Conservation (phyloP, 2,797 vertebrate species). For the Enteromius fasciolatus region DNA sequence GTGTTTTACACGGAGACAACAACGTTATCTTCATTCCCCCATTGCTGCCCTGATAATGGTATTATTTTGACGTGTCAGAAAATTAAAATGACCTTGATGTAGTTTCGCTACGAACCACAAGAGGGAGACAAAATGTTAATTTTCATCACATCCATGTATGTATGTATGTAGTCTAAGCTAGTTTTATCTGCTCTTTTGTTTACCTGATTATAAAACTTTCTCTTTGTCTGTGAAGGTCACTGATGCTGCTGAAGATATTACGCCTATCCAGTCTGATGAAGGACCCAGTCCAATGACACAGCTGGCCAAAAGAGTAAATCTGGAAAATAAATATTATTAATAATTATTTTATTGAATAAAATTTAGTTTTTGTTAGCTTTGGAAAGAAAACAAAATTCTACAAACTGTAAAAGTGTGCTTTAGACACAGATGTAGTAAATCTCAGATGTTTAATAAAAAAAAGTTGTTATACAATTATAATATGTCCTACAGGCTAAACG, state of each 20-base stretch:
- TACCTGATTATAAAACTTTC: background rate
- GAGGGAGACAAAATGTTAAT: background rate
- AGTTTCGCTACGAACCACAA: conserved; percentile 4
- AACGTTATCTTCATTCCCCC: background rate
- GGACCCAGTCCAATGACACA: conserved; percentile 81
- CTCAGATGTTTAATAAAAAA: background rate
- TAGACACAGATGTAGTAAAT: background rate
- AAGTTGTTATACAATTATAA: too few relatives aligned
- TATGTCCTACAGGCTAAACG: background rate
- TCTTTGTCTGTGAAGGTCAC: conserved; percentile 65
- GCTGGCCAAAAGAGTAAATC: conserved; percentile 84
- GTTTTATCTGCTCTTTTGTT: background rate
- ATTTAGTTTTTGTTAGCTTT: background rate
- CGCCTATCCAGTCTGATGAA: conserved; percentile 78
- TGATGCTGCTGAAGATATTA: conserved; percentile 71
- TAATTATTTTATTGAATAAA: background rate
- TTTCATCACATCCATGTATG: background rate
- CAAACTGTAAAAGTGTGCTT: background rate
- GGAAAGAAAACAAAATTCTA: background rate
- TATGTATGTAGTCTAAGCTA: background rate
- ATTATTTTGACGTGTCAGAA: background rate
- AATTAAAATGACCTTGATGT: background rate
- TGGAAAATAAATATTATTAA: background rate
- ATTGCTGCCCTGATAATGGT: background rate
- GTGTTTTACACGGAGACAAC: too few relatives aligned